Evolutionary conservation across 2,888 invertebrate genomes (phyloP), one percentile per base, ranked within the genome.

Genomic region (Lymantria dispar): DNA sequence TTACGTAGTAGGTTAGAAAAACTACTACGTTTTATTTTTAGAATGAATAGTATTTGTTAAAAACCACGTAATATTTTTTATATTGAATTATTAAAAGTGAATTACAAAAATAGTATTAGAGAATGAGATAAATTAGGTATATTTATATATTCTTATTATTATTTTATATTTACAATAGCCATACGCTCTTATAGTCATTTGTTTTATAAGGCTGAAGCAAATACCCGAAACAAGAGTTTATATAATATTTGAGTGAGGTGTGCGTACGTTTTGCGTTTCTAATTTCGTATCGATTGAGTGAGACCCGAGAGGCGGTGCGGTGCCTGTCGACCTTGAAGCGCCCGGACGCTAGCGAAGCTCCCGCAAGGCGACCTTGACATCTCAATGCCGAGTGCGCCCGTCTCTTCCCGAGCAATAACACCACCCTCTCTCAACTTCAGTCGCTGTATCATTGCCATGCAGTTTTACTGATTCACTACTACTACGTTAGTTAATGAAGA

Each of bases 321-420:
- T 64, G 54, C 45, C 29, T 48, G 38, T 47, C 60, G 74, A 77
- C 80, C 80, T 84, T 80, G 81, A 62, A 62, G 61, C 68, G 72
- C 72, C 71, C 74, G 76, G 73, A 64, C 62, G 66, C 64, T 49
- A 64, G 61, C 72, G 74, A 60, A 77, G 78, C 76, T 78, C 76
- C 72, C 72, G 61, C 71, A 48, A 64, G 52, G 50, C 64, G 76
- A 74, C 86, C 85, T 85, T 85, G 85, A 84, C 79, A 78, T 70
- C 63, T 64, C 62, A 60, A 60, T 54, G 58, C 70, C 62, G 62
- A 64, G 56, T 69, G 68, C 70, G 71, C 69, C 55, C 54, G 57
- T 50, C 66, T 59, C 56, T 66, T 55, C 60, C 62, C 65, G 62
- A 54, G 64, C 70, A 67, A 72, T 58, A 75, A 72, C 67, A 72